These are phyloP conservation scores for Volucella zonaria DNA, from an alignment of 2,888 invertebrate genomes.

Conservation along the genomic window DNA sequence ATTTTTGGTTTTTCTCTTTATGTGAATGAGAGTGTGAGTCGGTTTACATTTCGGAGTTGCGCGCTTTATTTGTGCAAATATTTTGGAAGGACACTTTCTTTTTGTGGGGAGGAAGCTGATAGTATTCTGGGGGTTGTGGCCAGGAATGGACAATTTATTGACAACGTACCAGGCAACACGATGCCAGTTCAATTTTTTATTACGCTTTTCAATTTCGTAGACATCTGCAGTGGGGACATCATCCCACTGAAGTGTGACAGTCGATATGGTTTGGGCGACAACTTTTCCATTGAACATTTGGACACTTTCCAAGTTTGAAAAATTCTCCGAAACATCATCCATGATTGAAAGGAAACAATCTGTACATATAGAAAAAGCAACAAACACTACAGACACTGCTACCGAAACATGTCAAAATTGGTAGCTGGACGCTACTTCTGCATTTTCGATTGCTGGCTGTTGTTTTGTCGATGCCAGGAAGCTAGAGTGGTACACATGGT, in stretches of 20 bases:
- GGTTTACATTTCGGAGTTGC: conserved; percentile 23
- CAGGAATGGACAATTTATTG: conserved; percentile 37
- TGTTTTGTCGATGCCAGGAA: too few relatives aligned
- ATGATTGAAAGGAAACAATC: conserved; percentile 67
- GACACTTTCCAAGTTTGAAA: conserved; percentile 8
- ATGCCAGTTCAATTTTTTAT: conserved; percentile 79
- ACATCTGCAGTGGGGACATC: conserved; percentile 77
- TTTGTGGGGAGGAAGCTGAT: background rate
- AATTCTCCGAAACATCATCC: conserved; percentile 14
- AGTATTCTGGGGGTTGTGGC: background rate
- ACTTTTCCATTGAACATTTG: conserved; percentile 77
- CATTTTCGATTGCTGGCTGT: too few relatives aligned
- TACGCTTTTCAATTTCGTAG: conserved; percentile 80
- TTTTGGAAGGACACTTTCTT: conserved; percentile 12
- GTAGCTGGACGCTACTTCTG: too few relatives aligned
- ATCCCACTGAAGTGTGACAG: conserved; percentile 79
- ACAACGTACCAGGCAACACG: conserved; percentile 79
- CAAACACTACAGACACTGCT: background rate
- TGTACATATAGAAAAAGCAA: conserved; percentile 12
- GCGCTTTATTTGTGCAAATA: conserved; percentile 41
- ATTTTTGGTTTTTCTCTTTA: conserved; percentile 22
- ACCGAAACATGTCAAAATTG: too few relatives aligned
- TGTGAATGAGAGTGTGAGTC: background rate
- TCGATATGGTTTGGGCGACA: conserved; percentile 78
- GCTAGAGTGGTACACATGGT: too few relatives aligned